A percentile compares a stretch with the other conserved stretches of the same genome.
Evolutionary conservation across 1,140 invertebrate species (phyloP).

Genomic region (Sinella curviseta): DNA sequence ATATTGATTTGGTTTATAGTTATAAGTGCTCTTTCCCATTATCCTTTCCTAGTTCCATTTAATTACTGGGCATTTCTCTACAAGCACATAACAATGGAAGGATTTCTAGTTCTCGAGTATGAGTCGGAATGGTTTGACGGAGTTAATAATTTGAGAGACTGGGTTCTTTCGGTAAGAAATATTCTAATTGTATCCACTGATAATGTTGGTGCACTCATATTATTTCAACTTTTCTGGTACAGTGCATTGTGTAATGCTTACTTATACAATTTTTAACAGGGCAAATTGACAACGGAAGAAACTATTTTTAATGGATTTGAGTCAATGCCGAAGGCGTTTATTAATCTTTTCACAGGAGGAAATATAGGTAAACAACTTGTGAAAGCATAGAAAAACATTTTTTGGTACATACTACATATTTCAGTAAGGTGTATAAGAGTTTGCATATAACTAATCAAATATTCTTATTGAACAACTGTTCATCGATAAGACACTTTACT

Average conservation of each 20-base stretch:
- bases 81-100: constrained; percentile 20
- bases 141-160: constrained; percentile 11
- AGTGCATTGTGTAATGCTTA: no score
- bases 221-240: no score
- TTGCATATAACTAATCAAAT: no score
- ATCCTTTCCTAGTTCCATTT: constrained; percentile 23
- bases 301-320: constrained; percentile 66
- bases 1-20: no score
- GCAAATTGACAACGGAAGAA: constrained; percentile 64
- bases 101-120: neutral
- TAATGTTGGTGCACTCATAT: no score
- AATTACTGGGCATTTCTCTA: constrained; percentile 16
- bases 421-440: no score
- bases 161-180: constrained; percentile 4
- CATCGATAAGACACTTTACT: no score
- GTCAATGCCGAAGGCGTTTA: constrained; percentile 64
- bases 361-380: constrained; percentile 67
- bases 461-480: no score
- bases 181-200: no score
- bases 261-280: constrained; percentile 53
- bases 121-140: constrained; percentile 5
- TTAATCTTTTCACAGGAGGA: constrained; percentile 62
- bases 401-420: no score
- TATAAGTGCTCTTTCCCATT: no score
- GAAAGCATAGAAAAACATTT: constrained; percentile 52